Evolutionary conservation across 2,113 vertebrate genomes (phyloP).

Genomic region (Mobula birostris): DNA sequence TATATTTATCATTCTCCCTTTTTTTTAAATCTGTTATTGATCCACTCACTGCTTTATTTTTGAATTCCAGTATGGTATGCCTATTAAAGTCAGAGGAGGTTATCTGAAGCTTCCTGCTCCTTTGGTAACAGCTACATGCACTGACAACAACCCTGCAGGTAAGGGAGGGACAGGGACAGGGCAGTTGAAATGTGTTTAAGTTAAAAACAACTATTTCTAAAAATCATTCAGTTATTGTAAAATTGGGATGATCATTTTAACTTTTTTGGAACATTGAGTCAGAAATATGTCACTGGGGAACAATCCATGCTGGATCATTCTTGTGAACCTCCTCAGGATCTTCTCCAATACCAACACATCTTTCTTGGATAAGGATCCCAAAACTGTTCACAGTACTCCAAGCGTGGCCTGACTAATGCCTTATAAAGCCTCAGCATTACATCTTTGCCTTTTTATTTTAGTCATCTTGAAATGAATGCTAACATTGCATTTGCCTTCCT

Average conservation of each 20-base stretch:
- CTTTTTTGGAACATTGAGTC: not conserved
- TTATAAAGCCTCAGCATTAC: too few species aligned
- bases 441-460: too few species aligned
- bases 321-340: too few species aligned
- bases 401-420: too few species aligned
- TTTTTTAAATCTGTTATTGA: not conserved
- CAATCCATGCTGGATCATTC: too few species aligned
- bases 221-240: not conserved
- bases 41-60: slow-evolving; percentile 36
- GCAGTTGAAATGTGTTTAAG: not conserved
- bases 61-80: slow-evolving; percentile 66
- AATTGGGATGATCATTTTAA: not conserved
- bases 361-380: too few species aligned
- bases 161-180: slow-evolving; percentile 44
- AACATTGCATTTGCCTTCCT: too few species aligned
- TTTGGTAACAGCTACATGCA: slow-evolving; percentile 64
- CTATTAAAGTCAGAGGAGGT: slow-evolving; percentile 49
- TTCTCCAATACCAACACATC: too few species aligned
- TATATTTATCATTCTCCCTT: too few species aligned
- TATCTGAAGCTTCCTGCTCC: slow-evolving; percentile 68
- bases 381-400: too few species aligned
- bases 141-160: slow-evolving; percentile 80
- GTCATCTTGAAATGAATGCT: too few species aligned
- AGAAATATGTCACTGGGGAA: not conserved
- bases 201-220: not conserved